Percentiles rank a stretch among this genome's conserved stretches.
phyloP scores from a whole-genome alignment of 2,888 invertebrate species.

The Dynastes maya region DNA sequence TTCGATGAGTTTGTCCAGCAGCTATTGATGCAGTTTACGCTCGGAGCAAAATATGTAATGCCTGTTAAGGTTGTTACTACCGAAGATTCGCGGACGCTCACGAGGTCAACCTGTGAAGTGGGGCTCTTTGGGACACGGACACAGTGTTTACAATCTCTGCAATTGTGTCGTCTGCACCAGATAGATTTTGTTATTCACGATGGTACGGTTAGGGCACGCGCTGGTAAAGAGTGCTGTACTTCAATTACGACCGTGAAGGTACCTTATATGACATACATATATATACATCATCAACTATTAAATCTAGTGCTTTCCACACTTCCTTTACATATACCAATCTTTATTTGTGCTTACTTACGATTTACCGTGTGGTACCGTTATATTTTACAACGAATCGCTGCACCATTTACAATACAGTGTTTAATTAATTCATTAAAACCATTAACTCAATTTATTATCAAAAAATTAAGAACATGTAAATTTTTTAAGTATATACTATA shows the following conservation, averaged over 20 bases:
- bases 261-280: slow-evolving; percentile 24
- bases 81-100: slow-evolving; percentile 67
- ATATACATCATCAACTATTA: slow-evolving; percentile 18
- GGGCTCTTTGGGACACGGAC: slow-evolving; percentile 67
- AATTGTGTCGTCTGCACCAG: slow-evolving; percentile 62
- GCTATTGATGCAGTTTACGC: slow-evolving; percentile 56
- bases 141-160: slow-evolving; percentile 68
- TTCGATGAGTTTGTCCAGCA: slow-evolving; percentile 59
- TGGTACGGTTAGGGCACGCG: slow-evolving; percentile 41
- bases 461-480: slow-evolving; percentile 27
- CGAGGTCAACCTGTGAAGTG: slow-evolving; percentile 68
- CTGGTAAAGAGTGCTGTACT: slow-evolving; percentile 32
- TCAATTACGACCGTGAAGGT: slow-evolving; percentile 38
- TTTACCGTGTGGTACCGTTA: slow-evolving; percentile 56
- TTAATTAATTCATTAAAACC: slow-evolving; percentile 8
- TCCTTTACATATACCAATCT: background rate
- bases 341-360: slow-evolving; percentile 8
- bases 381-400: slow-evolving; percentile 55
- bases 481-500: background rate
- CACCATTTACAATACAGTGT: slow-evolving; percentile 44
- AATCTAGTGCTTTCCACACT: slow-evolving; percentile 38
- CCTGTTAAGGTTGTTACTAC: slow-evolving; percentile 42
- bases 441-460: too few species aligned
- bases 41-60: slow-evolving; percentile 49
- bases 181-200: slow-evolving; percentile 43